phyloP scores from a whole-genome alignment of 2,888 invertebrate species.

The Rotaria magnacalcarata region DNA sequence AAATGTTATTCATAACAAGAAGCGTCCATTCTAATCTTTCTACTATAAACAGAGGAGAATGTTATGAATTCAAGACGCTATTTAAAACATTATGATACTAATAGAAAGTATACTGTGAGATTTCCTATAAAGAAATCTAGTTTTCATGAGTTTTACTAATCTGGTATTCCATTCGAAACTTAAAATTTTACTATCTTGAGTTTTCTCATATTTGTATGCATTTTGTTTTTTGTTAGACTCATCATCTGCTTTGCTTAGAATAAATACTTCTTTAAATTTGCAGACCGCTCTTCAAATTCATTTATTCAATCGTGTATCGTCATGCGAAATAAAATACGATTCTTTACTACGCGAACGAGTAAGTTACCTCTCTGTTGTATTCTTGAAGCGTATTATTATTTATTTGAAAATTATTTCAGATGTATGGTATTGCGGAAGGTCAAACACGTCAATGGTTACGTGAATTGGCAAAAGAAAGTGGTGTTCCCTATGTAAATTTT shows the following conservation, averaged over 20 bases:
- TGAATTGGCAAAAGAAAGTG: conserved; percentile 30
- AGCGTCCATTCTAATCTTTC: neutral
- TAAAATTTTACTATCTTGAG: too few species aligned
- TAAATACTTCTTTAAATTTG: neutral
- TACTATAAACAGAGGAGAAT: too few species aligned
- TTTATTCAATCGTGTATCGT: neutral
- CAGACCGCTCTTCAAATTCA: neutral
- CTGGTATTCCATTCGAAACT: too few species aligned
- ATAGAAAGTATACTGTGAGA: neutral
- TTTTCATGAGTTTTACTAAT: too few species aligned
- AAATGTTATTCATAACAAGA: neutral
- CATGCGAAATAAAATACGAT: neutral
- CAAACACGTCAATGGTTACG: conserved; percentile 17
- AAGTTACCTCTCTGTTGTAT: neutral
- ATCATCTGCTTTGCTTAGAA: too few species aligned
- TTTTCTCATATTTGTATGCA: too few species aligned
- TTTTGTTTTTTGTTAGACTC: too few species aligned
- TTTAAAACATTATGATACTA: neutral
- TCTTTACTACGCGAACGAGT: neutral
- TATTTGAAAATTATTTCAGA: neutral
- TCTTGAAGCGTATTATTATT: neutral
- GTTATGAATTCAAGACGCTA: too few species aligned
- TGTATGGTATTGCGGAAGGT: conserved; percentile 16
- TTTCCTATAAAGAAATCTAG: too few species aligned
- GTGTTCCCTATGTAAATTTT: neutral